A percentile compares a stretch with the other conserved stretches of the same genome.
Conservation (phyloP, 1,140 invertebrate genomes). For the Drosophila simulans region DNA sequence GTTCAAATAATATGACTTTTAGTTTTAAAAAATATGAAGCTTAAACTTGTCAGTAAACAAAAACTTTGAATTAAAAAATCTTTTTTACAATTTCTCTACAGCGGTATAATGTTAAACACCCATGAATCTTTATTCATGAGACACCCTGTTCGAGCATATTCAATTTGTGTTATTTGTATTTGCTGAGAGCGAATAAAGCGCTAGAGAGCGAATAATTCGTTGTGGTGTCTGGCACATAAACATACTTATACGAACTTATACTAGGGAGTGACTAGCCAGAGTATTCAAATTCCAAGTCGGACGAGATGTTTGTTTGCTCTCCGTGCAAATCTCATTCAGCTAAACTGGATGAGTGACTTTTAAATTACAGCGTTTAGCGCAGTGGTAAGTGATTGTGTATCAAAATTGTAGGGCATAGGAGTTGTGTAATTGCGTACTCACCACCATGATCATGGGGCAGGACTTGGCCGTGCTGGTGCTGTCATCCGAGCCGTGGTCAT, state of each 20-base stretch:
- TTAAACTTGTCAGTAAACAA: neutral
- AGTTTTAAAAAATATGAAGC: neutral
- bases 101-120: too few relatives aligned
- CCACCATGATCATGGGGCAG: conserved; percentile 76
- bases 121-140: neutral
- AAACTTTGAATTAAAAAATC: neutral
- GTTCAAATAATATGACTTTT: neutral
- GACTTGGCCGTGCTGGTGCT: conserved; percentile 26
- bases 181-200: conserved; percentile 35
- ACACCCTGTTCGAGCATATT: conserved; percentile 53
- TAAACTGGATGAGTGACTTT: conserved; percentile 25
- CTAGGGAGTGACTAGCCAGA: conserved; percentile 27
- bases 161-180: conserved; percentile 22
- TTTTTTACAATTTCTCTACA: neutral
- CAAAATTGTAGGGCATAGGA: neutral
- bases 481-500: conserved; percentile 35
- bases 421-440: conserved; percentile 46
- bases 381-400: neutral
- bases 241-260: conserved; percentile 1
- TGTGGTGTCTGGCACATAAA: conserved; percentile 5
- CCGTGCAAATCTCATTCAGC: conserved; percentile 13
- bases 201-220: conserved; percentile 28
- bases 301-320: conserved; percentile 37
- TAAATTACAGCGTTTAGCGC: conserved; percentile 22
- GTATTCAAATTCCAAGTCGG: conserved; percentile 29